These are phyloP conservation scores for Temnothorax ravouxi DNA, from an alignment of 2,888 invertebrate species.

Conservation along the genomic window DNA sequence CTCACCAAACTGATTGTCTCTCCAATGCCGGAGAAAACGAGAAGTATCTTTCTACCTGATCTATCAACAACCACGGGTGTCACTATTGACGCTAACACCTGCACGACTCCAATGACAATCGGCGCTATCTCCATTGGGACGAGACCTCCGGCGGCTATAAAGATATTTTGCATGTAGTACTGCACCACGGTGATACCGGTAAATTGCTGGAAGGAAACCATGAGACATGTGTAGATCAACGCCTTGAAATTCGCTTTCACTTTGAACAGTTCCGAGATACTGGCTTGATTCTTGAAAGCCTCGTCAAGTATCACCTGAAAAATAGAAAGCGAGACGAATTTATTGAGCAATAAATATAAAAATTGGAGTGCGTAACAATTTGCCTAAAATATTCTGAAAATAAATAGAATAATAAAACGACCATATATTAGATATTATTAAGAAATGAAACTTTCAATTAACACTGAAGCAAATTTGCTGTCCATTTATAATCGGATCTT, in stretches of 20 bases:
- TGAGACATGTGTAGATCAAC: slow-evolving; percentile 91
- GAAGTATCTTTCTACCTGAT: slow-evolving; percentile 91
- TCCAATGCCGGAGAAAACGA: slow-evolving; percentile 91
- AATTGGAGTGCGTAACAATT: background rate
- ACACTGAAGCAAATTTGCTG: background rate
- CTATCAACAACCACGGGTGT: slow-evolving; percentile 93
- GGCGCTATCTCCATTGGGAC: slow-evolving; percentile 90
- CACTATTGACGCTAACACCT: slow-evolving; percentile 90
- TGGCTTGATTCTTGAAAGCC: slow-evolving; percentile 82
- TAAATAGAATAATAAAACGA: background rate
- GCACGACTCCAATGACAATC: slow-evolving; percentile 92
- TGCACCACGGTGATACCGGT: slow-evolving; percentile 94
- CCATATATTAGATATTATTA: background rate
- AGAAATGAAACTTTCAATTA: background rate
- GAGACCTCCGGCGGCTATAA: slow-evolving; percentile 89
- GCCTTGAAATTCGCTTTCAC: slow-evolving; percentile 92
- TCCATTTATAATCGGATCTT: background rate
- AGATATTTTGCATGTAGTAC: slow-evolving; percentile 92
- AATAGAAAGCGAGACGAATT: background rate
- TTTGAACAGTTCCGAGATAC: slow-evolving; percentile 88
- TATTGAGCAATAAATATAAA: background rate
- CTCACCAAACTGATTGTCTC: slow-evolving; percentile 90
- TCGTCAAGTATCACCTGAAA: slow-evolving; percentile 83
- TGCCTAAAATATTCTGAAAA: background rate
- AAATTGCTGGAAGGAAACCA: slow-evolving; percentile 94